Evolutionary conservation across 2,888 invertebrate genomes (phyloP).

Genomic region (Oscheius sp.): DNA sequence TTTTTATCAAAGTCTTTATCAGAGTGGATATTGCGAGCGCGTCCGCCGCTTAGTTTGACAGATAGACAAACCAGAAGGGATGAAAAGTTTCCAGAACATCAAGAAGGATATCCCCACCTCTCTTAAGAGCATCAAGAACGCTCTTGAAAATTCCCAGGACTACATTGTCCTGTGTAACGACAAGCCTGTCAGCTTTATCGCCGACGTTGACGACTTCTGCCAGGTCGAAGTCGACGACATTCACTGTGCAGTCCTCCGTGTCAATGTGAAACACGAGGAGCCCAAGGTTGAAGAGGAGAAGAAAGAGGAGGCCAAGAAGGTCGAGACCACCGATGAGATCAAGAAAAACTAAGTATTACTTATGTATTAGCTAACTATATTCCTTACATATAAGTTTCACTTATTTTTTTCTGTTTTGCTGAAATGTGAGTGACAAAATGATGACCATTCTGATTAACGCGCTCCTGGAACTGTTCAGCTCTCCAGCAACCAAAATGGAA

Average conservation of each 20-base stretch:
- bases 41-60: not conserved
- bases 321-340: constrained; percentile 16
- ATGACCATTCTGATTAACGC: no score
- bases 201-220: constrained; percentile 58
- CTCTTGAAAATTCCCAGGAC: constrained; percentile 42
- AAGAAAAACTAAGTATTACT: constrained; percentile 11
- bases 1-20: not conserved
- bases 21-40: no score
- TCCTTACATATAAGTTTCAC: no score
- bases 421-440: no score
- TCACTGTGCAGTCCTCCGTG: constrained; percentile 50
- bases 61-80: not conserved
- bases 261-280: constrained; percentile 46
- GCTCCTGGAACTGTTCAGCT: no score
- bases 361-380: not conserved
- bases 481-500: no score
- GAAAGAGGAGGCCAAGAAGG: constrained; percentile 23
- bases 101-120: constrained; percentile 48
- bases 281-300: constrained; percentile 33
- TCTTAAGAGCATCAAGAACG: constrained; percentile 47
- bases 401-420: no score
- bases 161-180: constrained; percentile 53
- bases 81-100: constrained; percentile 41
- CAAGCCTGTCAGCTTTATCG: constrained; percentile 53
- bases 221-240: constrained; percentile 46